Evolutionary conservation across 2,797 vertebrate species (phyloP), one percentile per base, ranked within the genome.

Genomic region (Rhinoraja longicauda): DNA sequence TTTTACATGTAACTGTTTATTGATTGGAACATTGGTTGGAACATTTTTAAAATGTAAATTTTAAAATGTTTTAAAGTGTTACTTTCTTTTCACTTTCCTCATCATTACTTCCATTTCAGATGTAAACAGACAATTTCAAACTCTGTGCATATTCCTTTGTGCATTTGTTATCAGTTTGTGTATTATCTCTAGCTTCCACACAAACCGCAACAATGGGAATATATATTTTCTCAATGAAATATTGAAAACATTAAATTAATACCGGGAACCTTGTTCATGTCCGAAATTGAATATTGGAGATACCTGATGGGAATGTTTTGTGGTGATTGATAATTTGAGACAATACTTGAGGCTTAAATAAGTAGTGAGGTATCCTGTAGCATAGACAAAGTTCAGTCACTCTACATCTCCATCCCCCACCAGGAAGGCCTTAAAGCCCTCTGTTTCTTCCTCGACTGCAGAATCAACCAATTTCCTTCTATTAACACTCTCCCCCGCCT

Each of bases 1-100:
- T 72, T 70, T 91, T 91, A 45, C 39, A 72, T 32, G 21, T 12
- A 36, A 24, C 19, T 90, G 26, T 90, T 64, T 59, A 53, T 75
- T 73, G 17, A 90, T 29, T 53, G 53, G 26, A 36, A 73, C 21
- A 36, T 75, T 53, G 24, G 21, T 29, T 75, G 39, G 72, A 57
- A 13, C 6, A 45, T 92, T 82, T 57, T 57, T 82, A 57, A 39
- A 91, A 64, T 6, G 17, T 53, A 90, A 21, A 19, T 90, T 67
- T 84, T 24, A 45, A n/a, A n/a, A 75, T 67, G 59, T 21, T 19
- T 19, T 67, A 15, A 94, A 94, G 93, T 77, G 82, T 92, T 93
- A 0, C 96, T 96, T 95, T 97, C 97, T 96, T 96, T 94, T 94
- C 94, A 95, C 96, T 97, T 97, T 95, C 94, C 94, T 93, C 95